Base-by-base conservation (phyloP, 2,888 invertebrate genomes). In the Nephrotoma flavescens region DNA sequence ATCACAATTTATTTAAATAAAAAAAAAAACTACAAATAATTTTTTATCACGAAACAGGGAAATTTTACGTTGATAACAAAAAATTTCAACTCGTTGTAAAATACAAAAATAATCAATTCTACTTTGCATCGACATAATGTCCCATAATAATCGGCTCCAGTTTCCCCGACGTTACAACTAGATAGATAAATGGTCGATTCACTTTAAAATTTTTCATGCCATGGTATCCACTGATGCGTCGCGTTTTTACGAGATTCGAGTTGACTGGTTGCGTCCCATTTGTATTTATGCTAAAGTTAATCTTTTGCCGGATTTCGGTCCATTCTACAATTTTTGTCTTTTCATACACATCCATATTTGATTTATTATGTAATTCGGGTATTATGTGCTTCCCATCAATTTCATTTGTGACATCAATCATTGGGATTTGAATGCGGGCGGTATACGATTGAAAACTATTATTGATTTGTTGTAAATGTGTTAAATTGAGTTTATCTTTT, bases 71-170 rank as follows among this genome's bases (percentile, higher is more conserved):
- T 57, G 52, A 57, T 57, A 57, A 57, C 52, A 31, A 57, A 57
- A 57, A 11, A 52, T 52, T 52, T 12, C 47, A 52, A 52, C 47
- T 6, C 15, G 15, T 57, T 57, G 15, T 15, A 57, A 57, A 57
- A 12, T 47, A 57, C n/a, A 57, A 6, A 2, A 6, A 6, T 57
- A 3, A 31, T 2, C 0, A 31, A 31, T 57, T 15, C 52, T 57
- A 57, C 52, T 57, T 57, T 15, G 52, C 52, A 57, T 57, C 15
- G 6, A 57, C 6, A 71, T 85, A 85, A 45, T 85, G 85, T 5
- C 85, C 85, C n/a, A 85, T 19, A 85, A 85, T 44, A 85, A 85
- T 44, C 19, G 85, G 85, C 19, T 85, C 85, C 19, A 44, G 85
- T 7, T 42, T 85, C 4, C 45, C 85, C 4, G 45, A 7, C 11